Base-by-base conservation (phyloP, 2,113 vertebrate species). In the Varanus salvator region DNA sequence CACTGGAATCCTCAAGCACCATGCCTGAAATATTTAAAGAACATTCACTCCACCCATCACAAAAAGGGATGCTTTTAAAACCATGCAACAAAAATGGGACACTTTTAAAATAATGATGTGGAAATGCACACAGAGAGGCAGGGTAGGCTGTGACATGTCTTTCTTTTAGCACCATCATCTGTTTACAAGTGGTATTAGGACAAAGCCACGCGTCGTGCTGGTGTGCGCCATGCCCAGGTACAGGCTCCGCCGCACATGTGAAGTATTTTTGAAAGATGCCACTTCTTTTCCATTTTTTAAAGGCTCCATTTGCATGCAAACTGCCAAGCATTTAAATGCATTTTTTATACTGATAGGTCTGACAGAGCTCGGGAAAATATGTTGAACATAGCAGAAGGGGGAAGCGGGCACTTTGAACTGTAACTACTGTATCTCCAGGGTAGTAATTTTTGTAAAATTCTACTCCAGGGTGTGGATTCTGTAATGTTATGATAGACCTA, bases 391-490 rank as follows among this genome's bases (percentile, higher is more conserved):
- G 52, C 64, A 80, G 77, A 31, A 44, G 38, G 34, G 38, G 27
- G 29, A 64, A 85, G 91, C 38, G 86, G 86, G 86, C 89, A 34
- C 95, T 96, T 95, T 93, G 93, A 94, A 92, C 90, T 64, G 89
- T 80, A 85, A 80, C 88, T 78, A 15, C 92, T 81, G 2, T 72
- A 75, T 92, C 93, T 94, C 69, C 71, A 91, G 84, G 90, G 93
- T 69, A 93, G 90, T 71, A 64, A 91, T 93, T 93, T 85, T 0
- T 90, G 66, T 78, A 91, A 81, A 90, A 91, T 90, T 90, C 86
- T 31, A 88, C 84, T 84, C 17, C 75, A 80, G 92, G 93, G 86
- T 25, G 82, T 72, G 8, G 81, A 86, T 44, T 93, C 87, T 95
- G 90, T 66, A 90, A 83, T 89, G 92, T 93, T 91, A 90, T 54